Percentiles rank a stretch among this genome's conserved stretches.
These are phyloP conservation scores for Zeus faber DNA, from an alignment of 2,113 vertebrate genomes.

Conservation along the genomic window DNA sequence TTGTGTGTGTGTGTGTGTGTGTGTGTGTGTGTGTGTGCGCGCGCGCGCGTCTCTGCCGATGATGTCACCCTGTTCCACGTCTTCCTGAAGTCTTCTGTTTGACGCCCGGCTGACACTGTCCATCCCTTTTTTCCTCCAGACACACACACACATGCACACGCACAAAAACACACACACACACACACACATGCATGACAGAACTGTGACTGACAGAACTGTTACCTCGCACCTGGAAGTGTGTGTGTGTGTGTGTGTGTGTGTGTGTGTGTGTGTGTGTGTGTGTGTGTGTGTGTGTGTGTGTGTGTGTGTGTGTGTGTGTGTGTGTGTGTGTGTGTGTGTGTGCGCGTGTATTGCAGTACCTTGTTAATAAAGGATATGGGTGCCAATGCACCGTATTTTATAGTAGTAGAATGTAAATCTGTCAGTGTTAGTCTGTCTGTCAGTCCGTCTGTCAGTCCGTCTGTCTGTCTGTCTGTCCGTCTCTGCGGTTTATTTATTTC, in stretches of 20 bases:
- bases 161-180: neutral
- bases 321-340: neutral
- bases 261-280: slow-evolving; percentile 5
- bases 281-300: slow-evolving; percentile 4
- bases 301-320: neutral
- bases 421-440: neutral
- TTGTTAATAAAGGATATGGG: slow-evolving; percentile 30
- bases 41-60: slow-evolving; percentile 2
- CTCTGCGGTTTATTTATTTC: no score
- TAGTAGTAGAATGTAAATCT: no score
- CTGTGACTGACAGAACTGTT: slow-evolving; percentile 18
- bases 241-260: slow-evolving; percentile 9
- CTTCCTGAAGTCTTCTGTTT: slow-evolving; percentile 30
- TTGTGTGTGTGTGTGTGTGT: slow-evolving; percentile 1
- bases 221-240: neutral
- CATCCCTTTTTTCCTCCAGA: neutral
- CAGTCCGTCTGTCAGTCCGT: no score
- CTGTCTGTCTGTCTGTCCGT: no score
- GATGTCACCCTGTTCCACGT: slow-evolving; percentile 36
- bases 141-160: neutral
- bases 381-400: slow-evolving; percentile 25
- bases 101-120: slow-evolving; percentile 17
- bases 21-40: no score
- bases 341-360: neutral
- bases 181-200: neutral